Conservation (phyloP, 2,797 vertebrate species). For the Notoglanidium macrostoma region DNA sequence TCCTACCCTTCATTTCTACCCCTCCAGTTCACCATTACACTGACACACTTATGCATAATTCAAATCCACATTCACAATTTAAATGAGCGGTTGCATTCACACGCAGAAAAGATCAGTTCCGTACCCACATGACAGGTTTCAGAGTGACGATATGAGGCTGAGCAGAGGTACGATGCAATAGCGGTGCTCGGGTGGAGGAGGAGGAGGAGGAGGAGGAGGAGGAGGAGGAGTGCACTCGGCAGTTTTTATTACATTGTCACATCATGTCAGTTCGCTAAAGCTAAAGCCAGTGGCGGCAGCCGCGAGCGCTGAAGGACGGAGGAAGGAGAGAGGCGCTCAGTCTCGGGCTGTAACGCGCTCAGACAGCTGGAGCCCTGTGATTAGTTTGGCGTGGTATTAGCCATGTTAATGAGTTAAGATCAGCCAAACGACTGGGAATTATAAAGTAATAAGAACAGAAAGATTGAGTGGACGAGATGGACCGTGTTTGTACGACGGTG, state of each 20-base stretch:
- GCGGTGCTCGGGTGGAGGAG: neutral
- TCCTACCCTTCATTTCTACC: neutral
- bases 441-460: slow-evolving; percentile 40
- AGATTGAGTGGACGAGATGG: slow-evolving; percentile 19
- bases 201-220: no score
- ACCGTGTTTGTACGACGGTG: neutral
- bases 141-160: slow-evolving; percentile 23
- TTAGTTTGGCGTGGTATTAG: slow-evolving; percentile 49
- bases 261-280: slow-evolving; percentile 44
- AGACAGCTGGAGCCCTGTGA: slow-evolving; percentile 56
- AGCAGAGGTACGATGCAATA: slow-evolving; percentile 23
- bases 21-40: neutral
- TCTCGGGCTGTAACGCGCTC: slow-evolving; percentile 46
- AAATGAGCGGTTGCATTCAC: slow-evolving; percentile 24
- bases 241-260: slow-evolving; percentile 50
- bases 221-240: neutral
- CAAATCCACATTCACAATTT: slow-evolving; percentile 28
- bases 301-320: slow-evolving; percentile 36
- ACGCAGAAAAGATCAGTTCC: slow-evolving; percentile 18
- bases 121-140: slow-evolving; percentile 7
- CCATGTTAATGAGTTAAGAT: slow-evolving; percentile 52
- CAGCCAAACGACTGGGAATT: slow-evolving; percentile 46
- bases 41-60: slow-evolving; percentile 25
- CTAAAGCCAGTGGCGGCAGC: slow-evolving; percentile 44
- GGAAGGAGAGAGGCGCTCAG: slow-evolving; percentile 48